Conservation (phyloP, 2,113 vertebrate genomes). For the Sebastes schlegelii region DNA sequence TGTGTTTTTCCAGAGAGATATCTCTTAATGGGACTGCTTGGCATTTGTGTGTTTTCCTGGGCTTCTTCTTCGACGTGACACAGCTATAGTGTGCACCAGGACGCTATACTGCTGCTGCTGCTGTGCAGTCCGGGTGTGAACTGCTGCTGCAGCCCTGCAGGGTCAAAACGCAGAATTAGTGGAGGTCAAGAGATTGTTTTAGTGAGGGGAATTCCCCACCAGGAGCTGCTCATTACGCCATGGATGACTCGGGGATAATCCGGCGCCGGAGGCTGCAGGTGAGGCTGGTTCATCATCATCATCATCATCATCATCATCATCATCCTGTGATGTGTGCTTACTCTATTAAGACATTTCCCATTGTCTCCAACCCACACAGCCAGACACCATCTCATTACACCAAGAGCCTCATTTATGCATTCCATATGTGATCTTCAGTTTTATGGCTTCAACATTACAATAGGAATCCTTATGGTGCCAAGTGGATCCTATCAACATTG, state of each 20-base stretch:
- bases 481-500: not conserved
- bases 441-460: not conserved
- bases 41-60: conserved; percentile 12
- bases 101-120: conserved; percentile 30
- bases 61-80: conserved; percentile 62
- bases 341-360: no score
- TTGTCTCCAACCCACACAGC: not conserved
- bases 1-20: not conserved
- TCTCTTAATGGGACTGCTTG: conserved; percentile 9
- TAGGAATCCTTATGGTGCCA: not conserved
- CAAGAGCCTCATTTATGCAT: not conserved
- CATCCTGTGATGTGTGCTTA: not conserved
- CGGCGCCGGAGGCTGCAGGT: conserved; percentile 86
- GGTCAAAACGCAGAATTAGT: conserved; percentile 13
- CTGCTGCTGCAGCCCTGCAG: conserved; percentile 45
- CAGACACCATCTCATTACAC: not conserved
- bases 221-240: conserved; percentile 43
- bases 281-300: conserved; percentile 55
- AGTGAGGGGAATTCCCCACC: conserved; percentile 38
- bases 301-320: not conserved
- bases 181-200: conserved; percentile 24
- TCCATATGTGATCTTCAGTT: not conserved
- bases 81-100: conserved; percentile 17
- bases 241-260: conserved; percentile 88
- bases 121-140: conserved; percentile 29